A percentile compares a stretch with the other conserved stretches of the same genome.
Evolutionary conservation across 2,888 invertebrate genomes (phyloP).

Genomic region (Dolichomitus sp.): DNA sequence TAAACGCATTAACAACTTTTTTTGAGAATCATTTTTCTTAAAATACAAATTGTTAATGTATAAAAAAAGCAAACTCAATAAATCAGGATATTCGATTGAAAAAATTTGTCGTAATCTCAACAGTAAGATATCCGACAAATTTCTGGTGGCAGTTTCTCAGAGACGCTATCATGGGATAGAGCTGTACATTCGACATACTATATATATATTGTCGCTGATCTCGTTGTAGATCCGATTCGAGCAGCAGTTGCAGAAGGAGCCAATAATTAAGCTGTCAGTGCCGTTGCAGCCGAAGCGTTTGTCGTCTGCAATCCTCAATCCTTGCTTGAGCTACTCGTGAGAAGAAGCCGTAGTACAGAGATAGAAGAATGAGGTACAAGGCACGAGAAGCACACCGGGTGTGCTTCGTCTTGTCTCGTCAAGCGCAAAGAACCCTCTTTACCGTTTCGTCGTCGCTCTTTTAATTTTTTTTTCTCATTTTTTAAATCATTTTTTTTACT

Average conservation of each 20-base stretch:
- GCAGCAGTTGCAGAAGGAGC: conserved; percentile 44
- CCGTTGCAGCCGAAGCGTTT: conserved; percentile 21
- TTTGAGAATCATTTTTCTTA: too few relatives aligned
- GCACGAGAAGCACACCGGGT: not conserved
- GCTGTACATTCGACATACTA: not conserved
- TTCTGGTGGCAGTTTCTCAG: not conserved
- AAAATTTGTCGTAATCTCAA: not conserved
- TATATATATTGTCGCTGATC: conserved; percentile 21
- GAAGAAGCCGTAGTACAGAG: not conserved
- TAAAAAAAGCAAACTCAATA: not conserved
- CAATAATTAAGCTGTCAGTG: conserved; percentile 63
- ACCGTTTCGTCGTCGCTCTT: conserved; percentile 34
- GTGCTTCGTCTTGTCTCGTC: conserved; percentile 19
- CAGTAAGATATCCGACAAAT: not conserved
- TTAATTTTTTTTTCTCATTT: conserved; percentile 12
- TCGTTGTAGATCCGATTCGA: conserved; percentile 48
- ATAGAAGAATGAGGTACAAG: conserved; percentile 5
- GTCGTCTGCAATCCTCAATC: conserved; percentile 38
- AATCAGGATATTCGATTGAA: not conserved
- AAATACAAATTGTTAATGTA: too few relatives aligned
- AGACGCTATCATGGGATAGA: not conserved
- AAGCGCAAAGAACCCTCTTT: conserved; percentile 46
- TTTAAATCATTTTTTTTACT: conserved; percentile 1
- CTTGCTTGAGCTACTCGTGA: conserved; percentile 34
- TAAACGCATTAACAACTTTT: too few relatives aligned